Percentiles rank a stretch among this genome's conserved stretches.
phyloP scores from a whole-genome alignment of 2,797 vertebrate species.

The Hemibagrus guttatus region DNA sequence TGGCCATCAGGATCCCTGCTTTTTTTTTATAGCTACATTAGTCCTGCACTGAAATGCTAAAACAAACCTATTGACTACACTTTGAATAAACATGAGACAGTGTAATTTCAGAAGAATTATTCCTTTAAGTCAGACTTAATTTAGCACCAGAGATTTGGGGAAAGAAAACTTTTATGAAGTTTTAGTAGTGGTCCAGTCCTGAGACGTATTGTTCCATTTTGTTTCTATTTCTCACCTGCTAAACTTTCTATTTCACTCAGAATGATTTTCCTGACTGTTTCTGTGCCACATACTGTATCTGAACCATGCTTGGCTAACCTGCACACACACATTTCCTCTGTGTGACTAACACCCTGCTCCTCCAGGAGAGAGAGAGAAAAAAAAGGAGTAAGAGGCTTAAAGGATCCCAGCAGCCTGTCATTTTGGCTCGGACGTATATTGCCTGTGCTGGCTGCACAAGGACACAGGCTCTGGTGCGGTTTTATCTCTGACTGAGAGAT shows the following conservation, averaged over 20 bases:
- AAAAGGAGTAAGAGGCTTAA: conserved; percentile 76
- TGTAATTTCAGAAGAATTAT: not conserved
- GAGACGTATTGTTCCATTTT: not conserved
- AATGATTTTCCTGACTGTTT: conserved; percentile 63
- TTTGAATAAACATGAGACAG: not conserved
- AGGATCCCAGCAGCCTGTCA: conserved; percentile 70
- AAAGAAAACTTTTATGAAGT: not conserved
- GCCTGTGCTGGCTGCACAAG: conserved; percentile 53
- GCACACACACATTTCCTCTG: conserved; percentile 43
- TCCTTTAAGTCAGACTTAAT: not conserved
- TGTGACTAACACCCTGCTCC: conserved; percentile 54
- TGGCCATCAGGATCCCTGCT: not conserved
- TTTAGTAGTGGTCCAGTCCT: not conserved
- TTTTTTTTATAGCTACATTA: not conserved
- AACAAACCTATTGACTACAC: not conserved
- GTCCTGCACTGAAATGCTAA: not conserved
- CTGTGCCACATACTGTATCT: conserved; percentile 56
- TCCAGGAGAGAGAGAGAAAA: conserved; percentile 43
- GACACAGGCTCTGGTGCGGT: not conserved
- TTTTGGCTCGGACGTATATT: conserved; percentile 64
- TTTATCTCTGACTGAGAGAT: conserved; percentile 20
- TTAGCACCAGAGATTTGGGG: not conserved
- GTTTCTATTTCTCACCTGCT: not conserved
- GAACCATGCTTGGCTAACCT: conserved; percentile 64
- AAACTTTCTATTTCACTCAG: conserved; percentile 42